Percentiles rank a stretch among this genome's conserved stretches.
These are phyloP conservation scores for Uromys caudimaculatus DNA, from an alignment of 2,797 vertebrate species.

Conservation along the genomic window DNA sequence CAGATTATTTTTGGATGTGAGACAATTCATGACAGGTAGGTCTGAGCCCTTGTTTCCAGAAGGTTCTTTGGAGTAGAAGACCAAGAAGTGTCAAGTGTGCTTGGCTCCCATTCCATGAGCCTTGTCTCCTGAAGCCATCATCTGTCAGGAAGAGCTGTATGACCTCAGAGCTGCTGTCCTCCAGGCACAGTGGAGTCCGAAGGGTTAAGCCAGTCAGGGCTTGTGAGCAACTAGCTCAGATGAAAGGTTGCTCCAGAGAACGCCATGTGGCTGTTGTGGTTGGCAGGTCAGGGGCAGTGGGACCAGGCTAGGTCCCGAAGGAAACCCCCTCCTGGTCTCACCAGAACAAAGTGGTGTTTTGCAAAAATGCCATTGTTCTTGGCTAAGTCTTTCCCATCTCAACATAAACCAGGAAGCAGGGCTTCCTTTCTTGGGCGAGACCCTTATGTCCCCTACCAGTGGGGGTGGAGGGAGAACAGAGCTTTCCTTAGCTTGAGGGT, in stretches of 20 bases:
- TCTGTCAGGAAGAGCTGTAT: not conserved
- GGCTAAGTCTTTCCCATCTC: conserved; percentile 83
- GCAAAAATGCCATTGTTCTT: conserved; percentile 82
- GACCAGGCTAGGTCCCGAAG: conserved; percentile 80
- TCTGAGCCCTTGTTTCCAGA: not conserved
- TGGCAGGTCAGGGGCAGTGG: conserved; percentile 79
- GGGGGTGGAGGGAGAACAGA: conserved; percentile 55
- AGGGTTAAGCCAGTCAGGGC: conserved; percentile 69
- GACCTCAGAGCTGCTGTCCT: not conserved
- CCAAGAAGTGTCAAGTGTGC: not conserved
- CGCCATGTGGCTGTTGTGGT: conserved; percentile 82
- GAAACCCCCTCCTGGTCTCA: conserved; percentile 81
- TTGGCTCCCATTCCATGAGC: not conserved
- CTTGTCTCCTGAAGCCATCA: not conserved
- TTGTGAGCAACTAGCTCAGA: conserved; percentile 63
- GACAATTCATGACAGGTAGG: not conserved
- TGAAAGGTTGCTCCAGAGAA: conserved; percentile 78
- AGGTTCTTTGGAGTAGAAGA: conserved; percentile 9
- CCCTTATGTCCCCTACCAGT: conserved; percentile 69
- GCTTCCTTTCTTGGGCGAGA: conserved; percentile 82
- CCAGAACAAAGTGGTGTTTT: conserved; percentile 84
- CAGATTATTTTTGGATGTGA: conserved; percentile 26
- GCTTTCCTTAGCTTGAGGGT: conserved; percentile 68
- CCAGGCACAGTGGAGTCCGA: not conserved
- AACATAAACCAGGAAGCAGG: conserved; percentile 83